Percentiles rank a stretch among this genome's conserved stretches.
Conservation (phyloP, 2,113 vertebrate species). For the Peromyscus californicus region DNA sequence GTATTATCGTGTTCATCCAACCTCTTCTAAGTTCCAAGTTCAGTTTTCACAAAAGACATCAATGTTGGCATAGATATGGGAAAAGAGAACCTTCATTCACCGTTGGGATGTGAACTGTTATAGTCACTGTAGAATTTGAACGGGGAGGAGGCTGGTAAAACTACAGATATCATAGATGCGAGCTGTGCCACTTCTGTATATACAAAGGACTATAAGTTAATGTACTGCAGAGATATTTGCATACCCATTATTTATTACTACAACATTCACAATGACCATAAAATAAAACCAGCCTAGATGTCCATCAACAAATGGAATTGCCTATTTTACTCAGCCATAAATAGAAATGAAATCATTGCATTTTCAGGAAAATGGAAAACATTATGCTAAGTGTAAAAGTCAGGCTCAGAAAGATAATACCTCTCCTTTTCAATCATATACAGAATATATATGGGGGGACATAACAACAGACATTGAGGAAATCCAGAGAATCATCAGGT, state of each 20-base stretch:
- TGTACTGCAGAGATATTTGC: neutral
- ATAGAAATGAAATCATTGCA: neutral
- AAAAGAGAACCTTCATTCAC: neutral
- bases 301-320: neutral
- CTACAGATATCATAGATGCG: neutral
- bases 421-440: neutral
- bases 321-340: neutral
- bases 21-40: neutral
- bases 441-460: neutral
- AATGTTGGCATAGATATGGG: neutral
- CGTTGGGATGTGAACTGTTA: neutral
- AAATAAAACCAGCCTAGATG: neutral
- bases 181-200: neutral
- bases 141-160: neutral
- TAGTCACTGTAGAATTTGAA: neutral
- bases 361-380: neutral
- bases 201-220: neutral
- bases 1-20: neutral
- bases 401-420: neutral
- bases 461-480: too few relatives aligned
- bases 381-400: neutral
- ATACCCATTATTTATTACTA: neutral
- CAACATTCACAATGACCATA: neutral
- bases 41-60: neutral
- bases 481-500: too few relatives aligned